Evolutionary conservation across 2,113 vertebrate species (phyloP).

Genomic region (Lepidothrix coronata): DNA sequence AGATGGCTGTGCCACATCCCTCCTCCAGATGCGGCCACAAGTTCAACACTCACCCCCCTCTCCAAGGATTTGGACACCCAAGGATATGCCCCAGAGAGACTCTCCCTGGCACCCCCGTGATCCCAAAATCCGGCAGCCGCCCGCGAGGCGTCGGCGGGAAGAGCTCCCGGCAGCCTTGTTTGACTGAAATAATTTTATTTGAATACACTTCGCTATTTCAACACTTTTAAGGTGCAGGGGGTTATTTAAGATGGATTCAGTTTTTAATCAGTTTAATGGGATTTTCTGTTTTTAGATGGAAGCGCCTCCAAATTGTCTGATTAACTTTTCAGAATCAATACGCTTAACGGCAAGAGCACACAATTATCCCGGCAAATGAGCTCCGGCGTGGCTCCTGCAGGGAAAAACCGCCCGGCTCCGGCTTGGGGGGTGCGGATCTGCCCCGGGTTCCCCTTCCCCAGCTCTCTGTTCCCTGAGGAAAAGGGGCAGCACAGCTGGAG

Average conservation of each 20-base stretch:
- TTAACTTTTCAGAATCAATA: constrained; percentile 72
- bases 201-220: constrained; percentile 65
- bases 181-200: constrained; percentile 74
- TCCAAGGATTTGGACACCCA: too few species aligned
- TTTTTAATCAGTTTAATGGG: constrained; percentile 72
- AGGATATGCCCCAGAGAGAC: not conserved
- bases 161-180: not conserved
- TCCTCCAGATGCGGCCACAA: accelerated
- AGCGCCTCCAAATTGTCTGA: constrained; percentile 64
- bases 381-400: not conserved
- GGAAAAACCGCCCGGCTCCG: not conserved
- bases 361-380: constrained; percentile 66
- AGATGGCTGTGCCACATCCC: too few species aligned
- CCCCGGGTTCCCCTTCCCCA: not conserved
- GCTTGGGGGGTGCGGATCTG: not conserved
- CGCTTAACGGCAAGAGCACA: constrained; percentile 61
- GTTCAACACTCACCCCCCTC: not conserved
- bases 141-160: accelerated
- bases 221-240: constrained; percentile 66
- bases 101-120: not conserved
- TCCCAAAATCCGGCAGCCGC: not conserved
- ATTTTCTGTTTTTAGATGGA: constrained; percentile 55
- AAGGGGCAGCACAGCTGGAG: not conserved
- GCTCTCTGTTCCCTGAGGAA: accelerated
- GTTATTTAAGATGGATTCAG: constrained; percentile 64